Base-by-base conservation (phyloP, 2,888 invertebrate species). In the Odontomyia ornata region DNA sequence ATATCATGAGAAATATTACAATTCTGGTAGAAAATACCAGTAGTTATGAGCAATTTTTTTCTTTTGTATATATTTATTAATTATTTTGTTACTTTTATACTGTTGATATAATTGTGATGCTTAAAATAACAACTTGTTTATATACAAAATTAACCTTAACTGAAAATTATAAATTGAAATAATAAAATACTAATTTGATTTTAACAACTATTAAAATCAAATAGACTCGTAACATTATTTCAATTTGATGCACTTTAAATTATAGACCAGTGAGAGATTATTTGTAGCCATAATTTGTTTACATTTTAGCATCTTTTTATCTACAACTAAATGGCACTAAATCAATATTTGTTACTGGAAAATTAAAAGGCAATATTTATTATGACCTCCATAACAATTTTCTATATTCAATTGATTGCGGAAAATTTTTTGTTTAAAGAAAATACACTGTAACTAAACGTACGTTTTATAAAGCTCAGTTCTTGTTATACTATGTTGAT, bases 281-380 rank as follows among this genome's bases (percentile, higher is more conserved):
- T 52, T 52, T 15, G 52, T 52, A 52, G 52, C 18, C 15, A 52
- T 52, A 18, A 15, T 52, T 52, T 52, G 4, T 52, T 52, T 15
- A 52, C 7, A 13, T 52, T 52, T 52, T 52, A 13, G 18, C 18
- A 9, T 52, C 52, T n/a, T 52, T 52, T 18, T 36, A 36, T 18
- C 56, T 72, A 72, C 7, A 72, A 52, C 56, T 72, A 72, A 72
- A 72, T 72, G 72, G 72, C 72, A 72, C 72, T 72, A 56, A 27
- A 56, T 52, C n/a, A 36, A 9, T 56, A 56, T 72, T 9, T 30
- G 21, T 64, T 64, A 69, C 25, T 64, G 28, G 25, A 64, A 27
- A 9, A 28, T 4, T n/a, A 13, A 64, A 64, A 67, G 4, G 11
- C n/a, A n/a, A 13, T 13, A 67, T 11, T 67, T 11, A 23, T 43